These are phyloP conservation scores for Trilocha varians DNA, from an alignment of 2,888 invertebrate species.

Conservation along the genomic window DNA sequence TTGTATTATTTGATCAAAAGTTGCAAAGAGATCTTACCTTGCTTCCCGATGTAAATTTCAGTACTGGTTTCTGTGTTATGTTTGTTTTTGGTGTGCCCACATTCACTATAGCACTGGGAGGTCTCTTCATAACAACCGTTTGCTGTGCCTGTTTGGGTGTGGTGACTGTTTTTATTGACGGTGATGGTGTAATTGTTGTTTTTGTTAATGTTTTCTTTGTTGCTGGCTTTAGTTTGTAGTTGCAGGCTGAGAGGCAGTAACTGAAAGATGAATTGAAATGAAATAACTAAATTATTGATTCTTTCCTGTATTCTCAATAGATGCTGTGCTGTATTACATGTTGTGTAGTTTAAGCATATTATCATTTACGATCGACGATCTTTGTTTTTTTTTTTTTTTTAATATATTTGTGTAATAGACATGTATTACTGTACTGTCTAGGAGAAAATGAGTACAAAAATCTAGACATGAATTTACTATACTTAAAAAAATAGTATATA, in stretches of 20 bases:
- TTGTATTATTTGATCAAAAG: not conserved
- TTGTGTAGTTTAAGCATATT: no score
- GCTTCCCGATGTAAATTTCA: conserved; percentile 77
- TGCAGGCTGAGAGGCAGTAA: conserved; percentile 88
- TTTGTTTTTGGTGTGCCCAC: conserved; percentile 77
- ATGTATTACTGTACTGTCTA: no score
- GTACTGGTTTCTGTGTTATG: conserved; percentile 83
- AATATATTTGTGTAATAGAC: no score
- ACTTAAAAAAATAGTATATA: no score
- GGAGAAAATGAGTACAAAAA: no score
- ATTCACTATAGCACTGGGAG: conserved; percentile 61
- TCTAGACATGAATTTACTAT: no score
- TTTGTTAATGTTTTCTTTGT: conserved; percentile 60
- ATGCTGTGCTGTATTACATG: not conserved
- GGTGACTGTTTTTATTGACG: conserved; percentile 46
- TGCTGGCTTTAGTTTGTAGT: conserved; percentile 79
- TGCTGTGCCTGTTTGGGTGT: conserved; percentile 55
- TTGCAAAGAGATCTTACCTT: conserved; percentile 35
- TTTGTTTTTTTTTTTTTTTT: no score
- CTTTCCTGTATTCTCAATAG: not conserved
- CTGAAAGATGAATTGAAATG: conserved; percentile 79
- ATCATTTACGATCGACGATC: no score
- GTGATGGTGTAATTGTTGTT: conserved; percentile 32
- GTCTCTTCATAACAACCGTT: conserved; percentile 66
- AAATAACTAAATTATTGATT: conserved; percentile 78